Evolutionary conservation across 2,113 vertebrate species (phyloP), one percentile per base, ranked within the genome.

Genomic region (Pomatorhinus ruficollis): DNA sequence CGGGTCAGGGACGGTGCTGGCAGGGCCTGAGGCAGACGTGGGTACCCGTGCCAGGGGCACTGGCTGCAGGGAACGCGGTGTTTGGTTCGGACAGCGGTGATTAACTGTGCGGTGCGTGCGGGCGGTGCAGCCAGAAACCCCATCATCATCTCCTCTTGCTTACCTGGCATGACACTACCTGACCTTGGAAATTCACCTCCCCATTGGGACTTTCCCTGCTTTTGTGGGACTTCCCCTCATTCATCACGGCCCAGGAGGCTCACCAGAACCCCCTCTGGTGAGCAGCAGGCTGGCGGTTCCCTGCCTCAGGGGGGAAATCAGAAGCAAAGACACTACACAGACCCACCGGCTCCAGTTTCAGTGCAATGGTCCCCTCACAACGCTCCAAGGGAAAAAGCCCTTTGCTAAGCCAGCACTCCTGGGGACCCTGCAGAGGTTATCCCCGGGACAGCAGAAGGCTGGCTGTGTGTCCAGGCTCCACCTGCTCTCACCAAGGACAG

Each of bases 371-470:
- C 15, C 53, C 33, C 25, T 6, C 44, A 14, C n/a, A 70, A 3
- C 10, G 0, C 33, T 5, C 11, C 19, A 6, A 27, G 20, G 45
- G 1, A 15, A 45, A 61, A 42, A 24, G 0, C 21, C 28, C 49
- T 56, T 40, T 11, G 59, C 47, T 31, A 15, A 9, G 6, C 12
- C 72, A 25, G 68, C 5, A 0, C 9, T 40, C 18, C 59, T 3
- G 40, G 10, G 17, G 3, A 2, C 13, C 63, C 45, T 30, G 35
- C 63, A 10, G 76, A 24, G 71, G 33, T 45, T 17, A 5, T 2
- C 0, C 0, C 10, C 1, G 11, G 50, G 49, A 20, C 65, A 66
- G 47, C 70, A 81, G 40, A 10, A 11, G 24, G 37, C 15, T 14
- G 4, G 30, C 13, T 5, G 3, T 1, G 24, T 6, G 5, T 8